Percentiles rank a stretch among this genome's conserved stretches.
These are phyloP conservation scores for Perizoma flavofasciatum DNA, from an alignment of 2,888 invertebrate genomes.

Conservation along the genomic window DNA sequence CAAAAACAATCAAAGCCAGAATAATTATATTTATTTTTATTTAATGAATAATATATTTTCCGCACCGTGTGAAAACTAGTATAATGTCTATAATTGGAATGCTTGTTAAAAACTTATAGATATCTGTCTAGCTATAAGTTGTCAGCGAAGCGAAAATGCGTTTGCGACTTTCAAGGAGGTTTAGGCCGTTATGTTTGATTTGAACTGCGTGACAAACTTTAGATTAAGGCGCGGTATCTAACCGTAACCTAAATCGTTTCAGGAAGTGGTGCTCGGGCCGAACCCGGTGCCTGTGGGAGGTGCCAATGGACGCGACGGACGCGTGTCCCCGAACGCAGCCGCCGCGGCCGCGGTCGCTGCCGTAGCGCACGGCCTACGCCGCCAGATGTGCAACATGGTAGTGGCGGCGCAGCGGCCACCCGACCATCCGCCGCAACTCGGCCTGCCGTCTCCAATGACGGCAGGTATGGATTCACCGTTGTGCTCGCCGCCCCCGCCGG, in stretches of 20 bases:
- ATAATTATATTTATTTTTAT: too few relatives aligned
- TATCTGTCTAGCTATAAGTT: not conserved
- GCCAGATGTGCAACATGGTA: conserved; percentile 94
- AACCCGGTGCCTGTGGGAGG: conserved; percentile 77
- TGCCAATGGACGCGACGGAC: conserved; percentile 82
- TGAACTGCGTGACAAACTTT: not conserved
- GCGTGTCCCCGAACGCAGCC: conserved; percentile 86
- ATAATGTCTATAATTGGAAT: not conserved
- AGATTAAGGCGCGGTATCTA: conserved; percentile 16
- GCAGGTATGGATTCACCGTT: conserved; percentile 85
- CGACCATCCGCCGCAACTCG: conserved; percentile 78
- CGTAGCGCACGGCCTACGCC: conserved; percentile 92
- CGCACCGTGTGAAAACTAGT: not conserved
- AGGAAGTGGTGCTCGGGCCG: conserved; percentile 83
- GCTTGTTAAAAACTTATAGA: not conserved
- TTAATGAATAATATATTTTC: too few relatives aligned
- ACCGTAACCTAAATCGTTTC: conserved; percentile 56
- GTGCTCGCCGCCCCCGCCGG: conserved; percentile 85
- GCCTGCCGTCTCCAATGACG: conserved; percentile 79
- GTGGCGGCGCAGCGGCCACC: conserved; percentile 81
- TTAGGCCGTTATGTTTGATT: conserved; percentile 26
- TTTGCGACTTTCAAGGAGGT: conserved; percentile 32
- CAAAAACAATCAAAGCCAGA: not conserved
- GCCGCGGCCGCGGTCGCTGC: conserved; percentile 94
- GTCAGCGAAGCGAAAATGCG: conserved; percentile 60